Conservation (phyloP, 2,888 invertebrate genomes). For the Agrotis clavis region DNA sequence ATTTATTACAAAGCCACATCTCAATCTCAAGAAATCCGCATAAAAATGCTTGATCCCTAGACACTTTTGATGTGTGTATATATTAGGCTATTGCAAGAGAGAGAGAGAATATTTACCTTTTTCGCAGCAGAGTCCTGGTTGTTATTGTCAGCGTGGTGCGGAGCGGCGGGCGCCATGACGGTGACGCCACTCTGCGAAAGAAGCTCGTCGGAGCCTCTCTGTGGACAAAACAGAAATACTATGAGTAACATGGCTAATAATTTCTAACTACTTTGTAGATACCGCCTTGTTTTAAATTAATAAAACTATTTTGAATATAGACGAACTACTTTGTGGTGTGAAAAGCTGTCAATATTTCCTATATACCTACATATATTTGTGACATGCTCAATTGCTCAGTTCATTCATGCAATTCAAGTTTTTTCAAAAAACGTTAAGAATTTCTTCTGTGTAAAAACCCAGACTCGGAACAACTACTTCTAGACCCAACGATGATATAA, state of each 20-base stretch:
- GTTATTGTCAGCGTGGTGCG: slow-evolving; percentile 97
- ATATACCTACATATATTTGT: too few relatives aligned
- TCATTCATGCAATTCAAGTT: too few relatives aligned
- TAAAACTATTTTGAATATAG: background rate
- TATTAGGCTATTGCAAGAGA: too few relatives aligned
- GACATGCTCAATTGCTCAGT: too few relatives aligned
- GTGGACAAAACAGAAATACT: slow-evolving; percentile 73
- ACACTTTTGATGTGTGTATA: too few relatives aligned
- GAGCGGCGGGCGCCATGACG: slow-evolving; percentile 98
- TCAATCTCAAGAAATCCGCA: too few relatives aligned
- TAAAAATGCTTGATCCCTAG: too few relatives aligned
- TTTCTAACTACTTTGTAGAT: background rate
- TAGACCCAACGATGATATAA: too few relatives aligned
- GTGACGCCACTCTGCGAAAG: slow-evolving; percentile 98
- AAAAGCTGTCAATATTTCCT: background rate
- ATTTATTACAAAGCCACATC: too few relatives aligned
- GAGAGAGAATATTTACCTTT: slow-evolving; percentile 93
- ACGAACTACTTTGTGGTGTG: background rate
- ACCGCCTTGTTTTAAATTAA: background rate
- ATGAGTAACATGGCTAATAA: background rate
- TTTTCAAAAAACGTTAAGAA: too few relatives aligned
- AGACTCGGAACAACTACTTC: too few relatives aligned
- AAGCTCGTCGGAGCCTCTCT: slow-evolving; percentile 99
- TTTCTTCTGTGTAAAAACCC: too few relatives aligned
- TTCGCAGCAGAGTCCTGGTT: slow-evolving; percentile 98